Evolutionary conservation across 2,888 invertebrate genomes (phyloP).

Genomic region (Ophioninae sp.): DNA sequence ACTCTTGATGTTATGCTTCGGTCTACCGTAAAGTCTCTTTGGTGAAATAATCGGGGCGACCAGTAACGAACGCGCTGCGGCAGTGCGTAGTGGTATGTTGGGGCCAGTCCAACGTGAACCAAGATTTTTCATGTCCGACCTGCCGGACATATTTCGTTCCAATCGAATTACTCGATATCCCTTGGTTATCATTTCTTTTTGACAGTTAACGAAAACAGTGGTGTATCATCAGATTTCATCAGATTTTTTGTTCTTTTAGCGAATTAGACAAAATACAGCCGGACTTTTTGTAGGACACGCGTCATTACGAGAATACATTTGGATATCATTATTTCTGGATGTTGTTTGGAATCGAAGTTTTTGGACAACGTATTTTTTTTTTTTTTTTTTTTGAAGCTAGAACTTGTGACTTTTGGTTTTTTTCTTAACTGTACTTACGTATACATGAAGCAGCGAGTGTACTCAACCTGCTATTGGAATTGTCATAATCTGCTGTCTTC

Average conservation of each 20-base stretch:
- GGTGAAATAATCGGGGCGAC: constrained; percentile 78
- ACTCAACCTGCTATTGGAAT: constrained; percentile 79
- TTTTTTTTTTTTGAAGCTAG: no score
- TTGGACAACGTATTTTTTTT: no score
- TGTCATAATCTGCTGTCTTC: constrained; percentile 78
- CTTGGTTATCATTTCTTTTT: neutral
- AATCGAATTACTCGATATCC: neutral
- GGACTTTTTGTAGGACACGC: neutral
- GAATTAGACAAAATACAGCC: no score
- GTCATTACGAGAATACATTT: neutral
- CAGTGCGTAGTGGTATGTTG: constrained; percentile 86
- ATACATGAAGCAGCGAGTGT: constrained; percentile 80
- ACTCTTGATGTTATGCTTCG: constrained; percentile 65
- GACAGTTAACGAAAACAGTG: no score
- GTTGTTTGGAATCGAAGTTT: no score
- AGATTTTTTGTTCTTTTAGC: no score
- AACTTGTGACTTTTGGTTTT: neutral
- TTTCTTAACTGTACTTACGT: constrained; percentile 72
- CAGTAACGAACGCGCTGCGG: constrained; percentile 82
- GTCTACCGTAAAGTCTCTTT: constrained; percentile 70
- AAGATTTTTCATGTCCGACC: constrained; percentile 89
- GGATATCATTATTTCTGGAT: neutral
- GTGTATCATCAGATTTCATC: no score
- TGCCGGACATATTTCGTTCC: constrained; percentile 73
- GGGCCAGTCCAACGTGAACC: constrained; percentile 87